Base-by-base conservation (phyloP, 2,888 invertebrate genomes). In the Mesorhabditis sp. region DNA sequence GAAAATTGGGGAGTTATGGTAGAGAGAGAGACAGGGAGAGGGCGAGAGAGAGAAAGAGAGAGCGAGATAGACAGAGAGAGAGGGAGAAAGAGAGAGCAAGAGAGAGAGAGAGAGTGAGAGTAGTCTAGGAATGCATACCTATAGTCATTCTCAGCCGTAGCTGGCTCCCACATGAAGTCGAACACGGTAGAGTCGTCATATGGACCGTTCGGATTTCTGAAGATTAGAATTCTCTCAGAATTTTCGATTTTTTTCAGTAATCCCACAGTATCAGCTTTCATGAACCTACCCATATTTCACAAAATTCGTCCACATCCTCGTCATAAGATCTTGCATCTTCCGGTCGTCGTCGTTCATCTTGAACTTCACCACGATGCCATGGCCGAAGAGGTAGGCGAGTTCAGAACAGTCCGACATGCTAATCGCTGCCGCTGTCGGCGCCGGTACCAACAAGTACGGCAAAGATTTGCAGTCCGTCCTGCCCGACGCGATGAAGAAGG, bases 231-330 rank as follows among this genome's bases (percentile, higher is more conserved):
- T 4, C 3, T 50, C 28, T 1, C 28, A 28, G 28, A 2, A 28
- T 28, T 28, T 28, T 28, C 28, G 28, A 28, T 28, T 28, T 28
- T 28, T 28, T 28, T 28, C 28, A 28, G 28, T 28, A 28, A 28
- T 28, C 28, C 28, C 28, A 28, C 28, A 28, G 2, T 28, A 28
- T 28, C 28, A 28, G 28, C 28, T 28, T 28, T 28, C 41, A 5
- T 41, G 50, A 3, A 44, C 71, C 61, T 44, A 80, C 80, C 81
- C 81, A 66, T 76, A 79, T 73, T 84, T 84, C 44, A 79, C 82
- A 67, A 84, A 84, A 65, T 84, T 84, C 10, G 84, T 79, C 77
- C 80, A 82, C 77, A 80, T 78, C 65, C 72, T 73, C 4, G 82
- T 79, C 75, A 82, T 80, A 66, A 82, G 50, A 61, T 80, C 78